Conservation (phyloP, 2,888 invertebrate genomes). For the Drosophila heteroneura region DNA sequence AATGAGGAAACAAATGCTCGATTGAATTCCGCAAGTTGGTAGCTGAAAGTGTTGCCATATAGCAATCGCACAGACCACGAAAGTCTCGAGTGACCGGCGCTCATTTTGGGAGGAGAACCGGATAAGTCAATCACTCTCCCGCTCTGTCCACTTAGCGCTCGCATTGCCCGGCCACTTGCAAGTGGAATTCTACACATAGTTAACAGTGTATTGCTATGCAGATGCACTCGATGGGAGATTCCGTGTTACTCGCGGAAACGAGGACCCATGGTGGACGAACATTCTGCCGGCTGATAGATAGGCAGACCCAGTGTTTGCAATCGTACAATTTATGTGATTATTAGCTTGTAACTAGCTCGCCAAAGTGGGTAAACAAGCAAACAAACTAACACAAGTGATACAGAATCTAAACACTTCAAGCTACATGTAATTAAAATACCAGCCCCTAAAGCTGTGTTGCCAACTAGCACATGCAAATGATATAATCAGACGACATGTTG, state of each 20-base stretch:
- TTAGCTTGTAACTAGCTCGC: conserved; percentile 23
- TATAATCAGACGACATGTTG: not conserved
- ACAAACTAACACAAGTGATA: not conserved
- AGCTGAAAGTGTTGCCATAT: conserved; percentile 12
- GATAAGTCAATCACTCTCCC: not conserved
- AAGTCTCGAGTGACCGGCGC: conserved; percentile 24
- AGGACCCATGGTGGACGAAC: conserved; percentile 5
- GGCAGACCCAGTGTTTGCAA: conserved; percentile 26
- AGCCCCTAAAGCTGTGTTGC: conserved; percentile 38
- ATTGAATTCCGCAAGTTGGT: conserved; percentile 18
- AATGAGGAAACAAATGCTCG: conserved; percentile 38
- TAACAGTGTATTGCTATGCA: conserved; percentile 23
- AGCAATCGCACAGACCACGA: not conserved
- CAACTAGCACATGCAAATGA: conserved; percentile 8
- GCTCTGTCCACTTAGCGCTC: conserved; percentile 6
- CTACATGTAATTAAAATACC: conserved; percentile 66
- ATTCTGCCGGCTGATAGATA: conserved; percentile 23
- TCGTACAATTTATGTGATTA: conserved; percentile 23
- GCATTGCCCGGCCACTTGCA: conserved; percentile 27
- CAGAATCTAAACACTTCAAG: conserved; percentile 46
- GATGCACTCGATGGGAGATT: conserved; percentile 41
- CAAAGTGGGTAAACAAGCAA: conserved; percentile 20
- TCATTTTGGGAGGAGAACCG: conserved; percentile 4
- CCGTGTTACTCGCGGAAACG: conserved; percentile 6
- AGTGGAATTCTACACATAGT: conserved; percentile 52